Evolutionary conservation across 2,888 invertebrate species (phyloP).

Genomic region (Shargacucullia verbasci): DNA sequence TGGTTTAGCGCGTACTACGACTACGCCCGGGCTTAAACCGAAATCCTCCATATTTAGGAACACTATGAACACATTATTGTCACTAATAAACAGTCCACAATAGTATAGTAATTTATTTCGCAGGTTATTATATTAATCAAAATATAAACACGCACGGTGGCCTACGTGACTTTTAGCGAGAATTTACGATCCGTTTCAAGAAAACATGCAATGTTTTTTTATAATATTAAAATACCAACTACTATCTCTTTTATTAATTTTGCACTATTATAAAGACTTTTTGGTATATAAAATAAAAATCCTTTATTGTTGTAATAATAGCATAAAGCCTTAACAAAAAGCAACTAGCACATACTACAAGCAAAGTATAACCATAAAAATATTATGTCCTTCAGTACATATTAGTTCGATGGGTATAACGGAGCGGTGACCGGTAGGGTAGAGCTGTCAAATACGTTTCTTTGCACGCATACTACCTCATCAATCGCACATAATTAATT

Average conservation of each 20-base stretch:
- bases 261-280: too few species aligned
- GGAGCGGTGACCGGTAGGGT: conserved; percentile 3
- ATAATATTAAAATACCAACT: too few species aligned
- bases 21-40: conserved; percentile 77
- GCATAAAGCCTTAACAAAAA: too few species aligned
- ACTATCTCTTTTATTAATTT: background rate
- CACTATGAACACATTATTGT: conserved; percentile 29
- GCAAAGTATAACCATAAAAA: too few species aligned
- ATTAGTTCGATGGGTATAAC: too few species aligned
- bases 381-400: too few species aligned
- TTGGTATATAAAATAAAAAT: too few species aligned
- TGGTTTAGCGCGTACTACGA: conserved; percentile 94
- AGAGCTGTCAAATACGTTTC: conserved; percentile 2
- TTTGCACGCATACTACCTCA: background rate
- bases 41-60: conserved; percentile 75
- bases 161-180: conserved; percentile 85
- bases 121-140: conserved; percentile 67
- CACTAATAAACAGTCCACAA: background rate
- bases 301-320: too few species aligned
- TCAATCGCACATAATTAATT: background rate
- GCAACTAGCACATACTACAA: too few species aligned
- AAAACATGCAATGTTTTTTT: too few species aligned
- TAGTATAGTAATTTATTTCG: conserved; percentile 6
- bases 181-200: conserved; percentile 61
- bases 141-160: conserved; percentile 81